phyloP scores from a whole-genome alignment of 1,140 invertebrate species.

The Drosophila cardini region DNA sequence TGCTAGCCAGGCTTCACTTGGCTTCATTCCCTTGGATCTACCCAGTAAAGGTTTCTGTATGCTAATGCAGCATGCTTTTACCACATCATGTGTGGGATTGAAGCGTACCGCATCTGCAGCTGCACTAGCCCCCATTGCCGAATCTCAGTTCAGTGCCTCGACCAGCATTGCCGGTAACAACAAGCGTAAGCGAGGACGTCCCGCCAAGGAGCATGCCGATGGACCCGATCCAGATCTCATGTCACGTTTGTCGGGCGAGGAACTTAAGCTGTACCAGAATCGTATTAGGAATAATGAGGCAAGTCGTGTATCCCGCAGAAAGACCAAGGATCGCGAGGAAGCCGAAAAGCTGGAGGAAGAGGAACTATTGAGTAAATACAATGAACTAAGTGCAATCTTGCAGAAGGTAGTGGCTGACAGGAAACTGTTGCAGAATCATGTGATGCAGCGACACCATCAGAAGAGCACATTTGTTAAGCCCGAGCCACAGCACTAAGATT shows the following conservation, averaged over 20 bases:
- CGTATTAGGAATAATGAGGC: conserved; percentile 80
- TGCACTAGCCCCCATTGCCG: conserved; percentile 22
- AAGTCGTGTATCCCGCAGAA: conserved; percentile 73
- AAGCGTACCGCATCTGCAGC: conserved; percentile 57
- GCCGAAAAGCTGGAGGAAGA: conserved; percentile 57
- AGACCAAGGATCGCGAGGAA: conserved; percentile 72
- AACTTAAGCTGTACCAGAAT: conserved; percentile 64
- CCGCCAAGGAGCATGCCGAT: conserved; percentile 76
- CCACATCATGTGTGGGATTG: conserved; percentile 10
- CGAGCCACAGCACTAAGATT: conserved; percentile 56
- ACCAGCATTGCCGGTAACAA: conserved; percentile 35
- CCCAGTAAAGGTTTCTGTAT: conserved; percentile 24
- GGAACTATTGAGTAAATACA: conserved; percentile 28
- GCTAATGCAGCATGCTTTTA: conserved; percentile 16
- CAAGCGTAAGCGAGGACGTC: conserved; percentile 76
- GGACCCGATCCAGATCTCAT: conserved; percentile 68
- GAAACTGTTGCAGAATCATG: conserved; percentile 23
- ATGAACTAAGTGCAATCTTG: conserved; percentile 15
- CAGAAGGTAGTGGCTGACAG: conserved; percentile 14
- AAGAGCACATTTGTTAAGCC: conserved; percentile 62
- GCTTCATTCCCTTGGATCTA: conserved; percentile 49
- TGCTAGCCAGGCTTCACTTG: conserved; percentile 62
- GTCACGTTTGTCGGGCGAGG: conserved; percentile 52
- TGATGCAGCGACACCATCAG: conserved; percentile 37
- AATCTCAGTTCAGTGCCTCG: conserved; percentile 52